Base-by-base conservation (phyloP, 1,140 invertebrate genomes). In the Tetramorium parvispinum region DNA sequence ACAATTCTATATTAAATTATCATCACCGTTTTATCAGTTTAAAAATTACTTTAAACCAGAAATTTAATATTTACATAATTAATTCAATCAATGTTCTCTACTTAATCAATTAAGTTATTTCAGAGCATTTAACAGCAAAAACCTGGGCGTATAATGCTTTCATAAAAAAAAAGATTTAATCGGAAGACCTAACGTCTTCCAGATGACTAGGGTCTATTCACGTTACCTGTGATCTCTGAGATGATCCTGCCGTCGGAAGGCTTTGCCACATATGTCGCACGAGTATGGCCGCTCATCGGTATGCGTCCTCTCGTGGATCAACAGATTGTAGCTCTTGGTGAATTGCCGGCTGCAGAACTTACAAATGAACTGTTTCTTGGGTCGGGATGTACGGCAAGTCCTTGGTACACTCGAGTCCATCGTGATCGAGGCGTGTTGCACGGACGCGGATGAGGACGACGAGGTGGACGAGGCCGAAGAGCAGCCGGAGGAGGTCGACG, bases 271-370 rank as follows among this genome's bases (percentile, higher is more conserved):
- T 86, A 99, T 98, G 95, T 99, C 99, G 96, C 99, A 99, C 13
- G 98, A 98, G 93, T 99, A 99, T 2, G 99, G 99, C 77, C 99
- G 95, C 94, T 99, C 99, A 95, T 99, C 98, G 3, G 99, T 99
- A 94, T 99, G 99, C 2, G 99, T 99, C 90, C 99, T 96, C 95
- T 99, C 98, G 95, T 99, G 99, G 89, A 99, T 99, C 66, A 99
- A 96, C 70, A 99, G 96, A 94, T 99, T 99, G 95, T 99, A 99
- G 21, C 98, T 98, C 95, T 99, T 99, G 78, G 99, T 99, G 94
- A 99, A 99, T 92, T 99, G 98, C 55, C 99, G 96, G 92, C 98
- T 98, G 95, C 99, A 99, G 94, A 98, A 99, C 93, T 98, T 98
- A 96, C 99, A 99, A 85, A 96, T 95, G 94, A 97, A 98, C 92